Conservation (phyloP, 2,113 vertebrate genomes). For the zebrafish (Danio rerio) region GRCz12tu NC_133195.1:56760001-56760500, state of each 20-base stretch:
- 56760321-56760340: slow-evolving; percentile 74
- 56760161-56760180: background rate
- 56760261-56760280: slow-evolving; percentile 59
- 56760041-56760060: too few species aligned
- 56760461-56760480: slow-evolving; percentile 70
- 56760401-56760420: slow-evolving; percentile 97
- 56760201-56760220: background rate
- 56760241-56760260: slow-evolving; percentile 59
- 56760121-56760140: too few species aligned
- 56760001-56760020: too few species aligned
- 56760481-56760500: slow-evolving; percentile 73
- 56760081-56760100: too few species aligned
- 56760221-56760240: background rate
- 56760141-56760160: background rate
- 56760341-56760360: slow-evolving; percentile 80
- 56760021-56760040: too few species aligned
- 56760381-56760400: slow-evolving; percentile 88
- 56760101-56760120: too few species aligned
- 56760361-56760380: slow-evolving; percentile 56
- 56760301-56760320: slow-evolving; percentile 71
- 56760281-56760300: slow-evolving; percentile 89
- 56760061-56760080: too few species aligned
- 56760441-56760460: slow-evolving; percentile 70
- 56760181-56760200: background rate
- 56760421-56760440: slow-evolving; percentile 68